phyloP scores from a whole-genome alignment of 2,888 invertebrate genomes.

The Sturmia bella region DNA sequence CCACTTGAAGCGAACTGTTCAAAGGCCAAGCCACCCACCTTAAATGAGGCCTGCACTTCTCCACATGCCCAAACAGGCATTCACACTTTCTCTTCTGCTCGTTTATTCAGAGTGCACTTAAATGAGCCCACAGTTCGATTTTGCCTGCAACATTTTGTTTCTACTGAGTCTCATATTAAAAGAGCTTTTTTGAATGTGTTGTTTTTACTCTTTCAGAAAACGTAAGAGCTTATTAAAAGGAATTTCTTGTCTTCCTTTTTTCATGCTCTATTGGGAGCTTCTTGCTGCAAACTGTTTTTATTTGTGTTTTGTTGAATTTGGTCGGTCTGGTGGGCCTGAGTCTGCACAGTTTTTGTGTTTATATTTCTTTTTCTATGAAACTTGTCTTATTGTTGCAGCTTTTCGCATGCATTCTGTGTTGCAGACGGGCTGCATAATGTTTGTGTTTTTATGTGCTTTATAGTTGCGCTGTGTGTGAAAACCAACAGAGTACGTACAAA shows the following conservation, averaged over 20 bases:
- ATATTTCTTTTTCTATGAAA: not conserved
- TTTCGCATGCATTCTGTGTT: conserved; percentile 56
- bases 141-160: conserved; percentile 27
- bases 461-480: conserved; percentile 40
- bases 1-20: conserved; percentile 52
- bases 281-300: conserved; percentile 25
- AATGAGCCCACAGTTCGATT: conserved; percentile 29
- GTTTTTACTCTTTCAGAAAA: conserved; percentile 44
- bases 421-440: conserved; percentile 47
- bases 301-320: conserved; percentile 10
- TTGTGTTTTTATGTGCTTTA: conserved; percentile 31
- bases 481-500: conserved; percentile 56
- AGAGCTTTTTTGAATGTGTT: not conserved
- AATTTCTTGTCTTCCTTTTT: conserved; percentile 51
- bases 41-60: conserved; percentile 59
- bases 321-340: conserved; percentile 18
- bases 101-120: not conserved
- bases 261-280: not conserved
- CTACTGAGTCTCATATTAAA: conserved; percentile 21
- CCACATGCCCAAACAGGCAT: conserved; percentile 9
- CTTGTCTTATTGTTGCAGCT: conserved; percentile 40
- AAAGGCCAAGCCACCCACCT: conserved; percentile 70
- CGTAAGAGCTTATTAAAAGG: conserved; percentile 54
- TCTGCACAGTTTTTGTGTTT: conserved; percentile 30
- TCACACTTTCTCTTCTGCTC: conserved; percentile 19